Base-by-base conservation (phyloP, 1,140 invertebrate species). In the Dendrolimus kikuchii region DNA sequence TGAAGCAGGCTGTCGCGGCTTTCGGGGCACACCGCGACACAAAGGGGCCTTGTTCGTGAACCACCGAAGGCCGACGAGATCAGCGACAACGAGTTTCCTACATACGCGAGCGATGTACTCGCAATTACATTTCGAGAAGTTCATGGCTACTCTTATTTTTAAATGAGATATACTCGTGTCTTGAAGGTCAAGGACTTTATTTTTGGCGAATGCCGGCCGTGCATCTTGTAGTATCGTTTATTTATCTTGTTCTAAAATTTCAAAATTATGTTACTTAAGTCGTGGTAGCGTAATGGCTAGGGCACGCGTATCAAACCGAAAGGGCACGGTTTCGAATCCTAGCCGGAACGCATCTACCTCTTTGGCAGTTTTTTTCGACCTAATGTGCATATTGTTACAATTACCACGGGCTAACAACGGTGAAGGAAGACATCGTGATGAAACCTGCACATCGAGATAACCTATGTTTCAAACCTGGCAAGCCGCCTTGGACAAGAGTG, bases 181-280 rank as follows among this genome's bases (percentile, higher is more conserved):
- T 73, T 64, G 71, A 82, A 81, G 81, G 81, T 81, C 79, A 84
- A 84, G 81, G 76, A 75, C 62, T 81, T 66, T 74, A 74, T 81
- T 81, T 82, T 81, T 77, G 79, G 79, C 77, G 68, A 67, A 76
- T 68, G 66, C 68, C 47, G 57, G 66, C 65, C 60, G 53, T 49
- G 54, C 38, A 54, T 55, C 58, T 66, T 82, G 66, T 56, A 55
- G 45, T 57, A 50, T 68, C 62, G 64, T 68, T 69, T 70, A 67
- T 70, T 58, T 74, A 68, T 63, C 62, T 69, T 60, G 55, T 52
- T 64, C 45, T 44, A 53, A 60, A 68, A 45, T 65, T 60, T 44
- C 46, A 45, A 4, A 9, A 45, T 45, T 45, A 45, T 23, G 23
- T 46, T n/a, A 46, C 6, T 10, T 4, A 6, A 46, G 5, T 46